Conservation (phyloP, 1,140 invertebrate genomes). For the Leptestheria dahalacensis region DNA sequence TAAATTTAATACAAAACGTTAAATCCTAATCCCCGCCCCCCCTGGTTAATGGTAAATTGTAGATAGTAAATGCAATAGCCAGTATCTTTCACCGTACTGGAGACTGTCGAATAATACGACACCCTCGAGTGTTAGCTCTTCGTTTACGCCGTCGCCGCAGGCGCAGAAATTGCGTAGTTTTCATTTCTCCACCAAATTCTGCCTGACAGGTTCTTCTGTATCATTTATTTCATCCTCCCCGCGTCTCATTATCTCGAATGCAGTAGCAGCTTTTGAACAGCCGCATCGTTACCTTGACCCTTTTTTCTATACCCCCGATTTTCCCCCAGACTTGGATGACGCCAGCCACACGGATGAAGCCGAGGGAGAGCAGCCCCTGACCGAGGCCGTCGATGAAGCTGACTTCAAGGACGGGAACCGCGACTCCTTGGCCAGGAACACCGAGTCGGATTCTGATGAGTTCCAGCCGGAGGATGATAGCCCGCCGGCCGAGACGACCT, state of each 20-base stretch:
- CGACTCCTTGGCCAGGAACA: conserved; percentile 34
- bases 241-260: too few relatives aligned
- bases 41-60: background rate
- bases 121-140: background rate
- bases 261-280: too few relatives aligned
- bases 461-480: conserved; percentile 18
- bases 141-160: background rate
- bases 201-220: background rate
- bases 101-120: background rate
- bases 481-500: conserved; percentile 39
- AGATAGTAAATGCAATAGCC: background rate
- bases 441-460: conserved; percentile 27
- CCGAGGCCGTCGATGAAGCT: background rate
- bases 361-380: conserved; percentile 8
- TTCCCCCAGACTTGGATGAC: conserved; percentile 27
- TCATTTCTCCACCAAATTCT: background rate
- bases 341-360: conserved; percentile 30
- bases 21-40: background rate
- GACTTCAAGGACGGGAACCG: conserved; percentile 14
- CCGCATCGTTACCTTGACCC: conserved; percentile 15
- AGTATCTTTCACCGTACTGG: background rate
- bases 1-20: background rate
- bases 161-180: background rate
- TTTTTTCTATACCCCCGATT: conserved; percentile 17
- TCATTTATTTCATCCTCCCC: too few relatives aligned